phyloP scores from a whole-genome alignment of 2,113 vertebrate species.

The Catharus bicknelli region DNA sequence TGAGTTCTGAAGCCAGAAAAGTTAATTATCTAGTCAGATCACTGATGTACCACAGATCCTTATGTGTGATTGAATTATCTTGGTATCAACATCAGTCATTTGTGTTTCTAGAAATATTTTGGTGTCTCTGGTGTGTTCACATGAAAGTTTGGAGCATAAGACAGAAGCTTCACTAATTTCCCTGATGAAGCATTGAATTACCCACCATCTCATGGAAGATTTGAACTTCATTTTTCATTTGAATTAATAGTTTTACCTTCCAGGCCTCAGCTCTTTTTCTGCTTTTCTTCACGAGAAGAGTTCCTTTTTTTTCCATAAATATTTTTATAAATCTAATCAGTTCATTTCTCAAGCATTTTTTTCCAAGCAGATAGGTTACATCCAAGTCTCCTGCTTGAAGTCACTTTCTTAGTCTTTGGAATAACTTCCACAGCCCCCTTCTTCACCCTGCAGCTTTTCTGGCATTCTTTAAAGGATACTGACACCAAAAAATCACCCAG shows the following conservation, averaged over 20 bases:
- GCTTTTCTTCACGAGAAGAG: background rate
- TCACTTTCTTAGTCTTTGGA: background rate
- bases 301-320: background rate
- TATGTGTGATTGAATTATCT: background rate
- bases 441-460: background rate
- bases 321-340: background rate
- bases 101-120: background rate
- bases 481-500: background rate
- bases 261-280: background rate
- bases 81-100: background rate
- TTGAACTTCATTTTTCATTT: background rate
- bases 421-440: background rate
- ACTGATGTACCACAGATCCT: background rate
- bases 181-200: background rate
- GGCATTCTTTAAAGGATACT: background rate
- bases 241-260: background rate
- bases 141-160: background rate
- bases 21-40: background rate
- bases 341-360: background rate
- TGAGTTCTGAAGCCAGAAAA: background rate
- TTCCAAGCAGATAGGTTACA: background rate
- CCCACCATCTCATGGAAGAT: background rate
- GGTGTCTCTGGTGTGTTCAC: background rate
- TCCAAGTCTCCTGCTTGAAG: background rate
- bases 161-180: background rate